phyloP scores from a whole-genome alignment of 2,888 invertebrate genomes.

The Lasius platythorax region DNA sequence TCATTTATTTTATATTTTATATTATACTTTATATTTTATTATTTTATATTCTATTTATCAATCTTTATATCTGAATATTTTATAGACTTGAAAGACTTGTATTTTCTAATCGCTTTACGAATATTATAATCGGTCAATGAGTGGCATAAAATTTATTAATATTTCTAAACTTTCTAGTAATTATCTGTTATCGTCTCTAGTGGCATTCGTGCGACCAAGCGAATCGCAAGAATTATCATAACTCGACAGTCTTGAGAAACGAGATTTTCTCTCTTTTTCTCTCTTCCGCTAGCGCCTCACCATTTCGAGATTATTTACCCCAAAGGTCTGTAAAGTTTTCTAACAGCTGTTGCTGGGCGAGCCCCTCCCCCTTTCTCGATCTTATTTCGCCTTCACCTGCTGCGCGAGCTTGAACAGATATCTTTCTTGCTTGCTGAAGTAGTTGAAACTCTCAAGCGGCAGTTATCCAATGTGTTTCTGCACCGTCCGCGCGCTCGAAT shows the following conservation, averaged over 20 bases:
- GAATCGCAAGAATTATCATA: slow-evolving; percentile 72
- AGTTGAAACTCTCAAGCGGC: slow-evolving; percentile 56
- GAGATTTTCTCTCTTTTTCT: slow-evolving; percentile 21
- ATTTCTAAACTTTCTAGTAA: slow-evolving; percentile 17
- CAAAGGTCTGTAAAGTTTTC: slow-evolving; percentile 53
- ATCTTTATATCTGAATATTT: neutral
- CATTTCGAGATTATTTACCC: slow-evolving; percentile 57
- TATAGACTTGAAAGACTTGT: neutral
- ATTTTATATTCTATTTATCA: too few relatives aligned
- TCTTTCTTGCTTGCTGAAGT: slow-evolving; percentile 58
- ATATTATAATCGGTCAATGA: neutral
- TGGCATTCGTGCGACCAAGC: slow-evolving; percentile 9
- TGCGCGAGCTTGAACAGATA: slow-evolving; percentile 59
- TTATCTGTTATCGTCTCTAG: slow-evolving; percentile 12
- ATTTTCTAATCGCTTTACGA: neutral
- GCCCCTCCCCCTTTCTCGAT: slow-evolving; percentile 30
- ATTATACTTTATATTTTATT: too few relatives aligned
- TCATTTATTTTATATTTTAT: neutral
- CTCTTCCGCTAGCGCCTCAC: slow-evolving; percentile 24
- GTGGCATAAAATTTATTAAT: neutral
- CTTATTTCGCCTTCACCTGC: slow-evolving; percentile 59
- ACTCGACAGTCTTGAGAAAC: slow-evolving; percentile 66
- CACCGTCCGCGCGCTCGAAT: slow-evolving; percentile 47
- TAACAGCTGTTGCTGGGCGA: slow-evolving; percentile 58
- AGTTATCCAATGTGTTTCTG: slow-evolving; percentile 50